These are phyloP conservation scores for Diabrotica virgifera DNA, from an alignment of 1,140 invertebrate genomes.

Conservation along the genomic window DNA sequence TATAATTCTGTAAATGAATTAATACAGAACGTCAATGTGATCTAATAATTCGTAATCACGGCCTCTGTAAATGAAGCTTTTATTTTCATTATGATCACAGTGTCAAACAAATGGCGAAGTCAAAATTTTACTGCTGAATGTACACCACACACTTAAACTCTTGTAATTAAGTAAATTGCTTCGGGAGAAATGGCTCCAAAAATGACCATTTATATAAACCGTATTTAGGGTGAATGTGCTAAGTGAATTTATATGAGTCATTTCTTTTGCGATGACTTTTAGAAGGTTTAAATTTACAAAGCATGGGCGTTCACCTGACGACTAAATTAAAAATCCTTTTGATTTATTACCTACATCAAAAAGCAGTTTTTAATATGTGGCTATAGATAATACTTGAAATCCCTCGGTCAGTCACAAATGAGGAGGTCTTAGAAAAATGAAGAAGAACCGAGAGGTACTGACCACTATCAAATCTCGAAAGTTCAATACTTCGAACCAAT, in stretches of 20 bases:
- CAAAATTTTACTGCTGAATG: conserved; percentile 3
- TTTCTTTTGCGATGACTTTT: conserved; percentile 9
- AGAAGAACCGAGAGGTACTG: too few species aligned
- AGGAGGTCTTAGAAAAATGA: too few species aligned
- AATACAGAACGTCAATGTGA: too few species aligned
- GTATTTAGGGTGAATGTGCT: conserved; percentile 7
- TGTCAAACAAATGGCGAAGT: neutral
- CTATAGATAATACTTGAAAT: too few species aligned
- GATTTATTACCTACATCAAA: too few species aligned
- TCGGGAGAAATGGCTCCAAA: neutral
- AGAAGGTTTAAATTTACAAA: conserved; percentile 2
- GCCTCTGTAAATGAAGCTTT: neutral
- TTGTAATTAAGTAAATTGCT: conserved; percentile 8
- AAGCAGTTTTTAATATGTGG: too few species aligned
- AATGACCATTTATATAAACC: conserved; percentile 12
- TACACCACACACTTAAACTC: conserved; percentile 7
- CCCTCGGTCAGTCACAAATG: too few species aligned
- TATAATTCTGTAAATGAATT: too few species aligned
- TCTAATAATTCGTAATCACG: neutral
- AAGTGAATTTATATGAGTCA: conserved; percentile 13
- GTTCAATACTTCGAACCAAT: too few species aligned
- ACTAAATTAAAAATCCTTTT: too few species aligned
- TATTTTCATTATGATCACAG: conserved; percentile 1
- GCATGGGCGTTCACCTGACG: neutral
- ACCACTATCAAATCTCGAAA: too few species aligned